phyloP scores from a whole-genome alignment of 2,113 vertebrate genomes.

The Psilopsiagon aymara region DNA sequence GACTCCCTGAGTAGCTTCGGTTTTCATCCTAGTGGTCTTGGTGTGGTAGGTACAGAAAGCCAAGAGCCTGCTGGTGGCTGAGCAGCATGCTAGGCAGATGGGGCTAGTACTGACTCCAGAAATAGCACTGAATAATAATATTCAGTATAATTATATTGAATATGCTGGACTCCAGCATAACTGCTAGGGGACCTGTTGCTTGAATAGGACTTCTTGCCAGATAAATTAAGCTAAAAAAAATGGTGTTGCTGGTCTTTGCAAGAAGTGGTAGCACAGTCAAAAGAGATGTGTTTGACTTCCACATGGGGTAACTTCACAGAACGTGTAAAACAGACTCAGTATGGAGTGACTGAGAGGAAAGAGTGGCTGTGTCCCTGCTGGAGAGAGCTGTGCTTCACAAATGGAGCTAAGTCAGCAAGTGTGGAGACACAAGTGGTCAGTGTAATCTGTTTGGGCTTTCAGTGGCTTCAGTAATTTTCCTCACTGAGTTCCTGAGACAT shows the following conservation, averaged over 20 bases:
- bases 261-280: not conserved
- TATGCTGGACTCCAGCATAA: not conserved
- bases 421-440: rapidly evolving
- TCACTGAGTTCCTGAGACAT: not conserved
- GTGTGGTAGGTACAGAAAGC: not conserved
- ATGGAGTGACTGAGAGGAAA: not conserved
- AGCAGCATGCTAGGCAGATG: not conserved
- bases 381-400: not conserved
- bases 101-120: not conserved
- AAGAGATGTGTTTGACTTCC: not conserved
- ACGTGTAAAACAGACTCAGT: rapidly evolving
- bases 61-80: not conserved
- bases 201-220: not conserved
- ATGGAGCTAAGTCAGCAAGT: not conserved
- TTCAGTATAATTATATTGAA: not conserved
- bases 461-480: not conserved
- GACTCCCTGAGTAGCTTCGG: not conserved
- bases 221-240: not conserved
- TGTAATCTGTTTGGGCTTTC: not conserved
- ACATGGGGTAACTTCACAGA: not conserved
- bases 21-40: not conserved
- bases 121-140: not conserved
- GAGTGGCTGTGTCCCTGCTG: not conserved
- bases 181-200: not conserved
- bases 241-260: not conserved